Base-by-base conservation (phyloP, 2,888 invertebrate species). In the Ennomos quercinarius region DNA sequence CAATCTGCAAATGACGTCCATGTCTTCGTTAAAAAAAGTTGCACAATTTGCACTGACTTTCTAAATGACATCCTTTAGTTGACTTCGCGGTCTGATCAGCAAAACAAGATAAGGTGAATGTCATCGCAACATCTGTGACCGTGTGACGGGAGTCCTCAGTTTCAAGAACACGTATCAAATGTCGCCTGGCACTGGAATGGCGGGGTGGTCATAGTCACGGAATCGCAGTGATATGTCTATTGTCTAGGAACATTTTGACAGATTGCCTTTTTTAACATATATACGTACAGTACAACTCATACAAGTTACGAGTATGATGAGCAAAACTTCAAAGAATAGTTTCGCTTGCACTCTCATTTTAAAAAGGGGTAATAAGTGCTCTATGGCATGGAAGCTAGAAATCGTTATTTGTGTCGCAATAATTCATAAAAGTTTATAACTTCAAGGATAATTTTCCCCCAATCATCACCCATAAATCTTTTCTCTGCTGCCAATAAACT, bases 121-220 rank as follows among this genome's bases (percentile, higher is more conserved):
- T n/a, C 27, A 13, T 45, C 9, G 45, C 36, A 13, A 36, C 36
- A 12, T 36, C 35, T 12, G 10, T 13, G 34, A 38, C 38, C 3
- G n/a, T n/a, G n/a, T n/a, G n/a, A n/a, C 17, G 11, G 45, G n/a
- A 42, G 41, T 48, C 47, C 48, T 13, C 10, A 37, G 34, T 48
- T 54, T 55, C 48, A 53, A 46, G 53, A 46, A 17, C 54, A 41
- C 35, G 40, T 36, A 46, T 47, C 12, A 27, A 46, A 54, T 63
- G 46, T 57, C 55, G 56, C 44, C 46, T 62, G 39, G 38, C 37
- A 9, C 48, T 62, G 39, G 38, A n/a, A 9, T 12, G 46, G 35
- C 39, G 57, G 44, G 57, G 55, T 47, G 38, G 59, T 57, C 51
- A 51, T 54, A 53, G 56, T 62, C 57, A 64, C 47, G 53, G 47